Percentiles rank a stretch among this genome's conserved stretches.
These are phyloP conservation scores for Scomber colias DNA, from an alignment of 2,113 vertebrate species.

Conservation along the genomic window DNA sequence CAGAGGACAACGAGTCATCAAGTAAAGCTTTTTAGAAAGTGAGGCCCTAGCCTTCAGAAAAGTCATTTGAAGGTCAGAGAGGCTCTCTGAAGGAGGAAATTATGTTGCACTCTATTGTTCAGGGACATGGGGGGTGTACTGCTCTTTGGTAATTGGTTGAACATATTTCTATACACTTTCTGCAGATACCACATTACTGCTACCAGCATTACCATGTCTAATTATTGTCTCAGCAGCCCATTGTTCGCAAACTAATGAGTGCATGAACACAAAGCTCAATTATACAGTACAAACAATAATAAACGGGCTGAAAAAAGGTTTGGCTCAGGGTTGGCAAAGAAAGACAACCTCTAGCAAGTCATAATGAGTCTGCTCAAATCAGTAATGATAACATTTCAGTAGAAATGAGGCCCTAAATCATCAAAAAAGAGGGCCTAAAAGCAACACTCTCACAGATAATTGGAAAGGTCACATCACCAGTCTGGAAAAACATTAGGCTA, in stretches of 20 bases:
- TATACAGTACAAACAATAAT: conserved; percentile 36
- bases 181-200: conserved; percentile 40
- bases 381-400: conserved; percentile 19
- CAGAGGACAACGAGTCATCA: conserved; percentile 35
- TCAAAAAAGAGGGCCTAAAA: conserved; percentile 24
- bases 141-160: conserved; percentile 51
- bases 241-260: conserved; percentile 53
- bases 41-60: conserved; percentile 27
- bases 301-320: conserved; percentile 23
- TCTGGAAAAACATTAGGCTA: conserved; percentile 21
- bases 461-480: conserved; percentile 34
- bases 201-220: conserved; percentile 51
- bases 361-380: conserved; percentile 33
- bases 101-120: conserved; percentile 57
- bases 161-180: conserved; percentile 52
- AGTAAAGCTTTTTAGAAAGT: conserved; percentile 49
- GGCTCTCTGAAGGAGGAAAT: conserved; percentile 50
- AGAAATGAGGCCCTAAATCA: conserved; percentile 17
- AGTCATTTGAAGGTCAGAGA: conserved; percentile 64
- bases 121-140: conserved; percentile 34
- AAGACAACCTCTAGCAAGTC: conserved; percentile 27
- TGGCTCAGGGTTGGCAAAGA: conserved; percentile 38
- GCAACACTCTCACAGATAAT: conserved; percentile 11
- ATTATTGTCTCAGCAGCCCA: conserved; percentile 53
- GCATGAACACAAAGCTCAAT: conserved; percentile 55